These are phyloP conservation scores for Caerostris darwini DNA, from an alignment of 1,140 invertebrate species.

Conservation along the genomic window DNA sequence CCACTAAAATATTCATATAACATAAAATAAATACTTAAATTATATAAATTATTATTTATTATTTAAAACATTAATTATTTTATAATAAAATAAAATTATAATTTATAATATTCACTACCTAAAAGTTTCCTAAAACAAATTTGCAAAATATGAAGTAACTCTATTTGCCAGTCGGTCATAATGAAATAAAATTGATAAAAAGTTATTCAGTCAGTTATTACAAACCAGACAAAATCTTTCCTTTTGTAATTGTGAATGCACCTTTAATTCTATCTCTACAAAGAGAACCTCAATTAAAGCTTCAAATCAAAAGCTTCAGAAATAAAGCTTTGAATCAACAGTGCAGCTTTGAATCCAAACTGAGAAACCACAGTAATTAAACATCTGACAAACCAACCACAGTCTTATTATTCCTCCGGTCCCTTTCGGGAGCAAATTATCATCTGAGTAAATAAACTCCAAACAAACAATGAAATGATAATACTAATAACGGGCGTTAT, in stretches of 20 bases:
- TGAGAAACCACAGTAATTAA: background rate
- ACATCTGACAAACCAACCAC: slow-evolving; percentile 8
- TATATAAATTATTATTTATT: no score
- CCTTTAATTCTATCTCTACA: background rate
- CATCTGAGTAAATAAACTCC: slow-evolving; percentile 4
- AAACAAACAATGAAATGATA: slow-evolving; percentile 9
- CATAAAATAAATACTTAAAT: no score
- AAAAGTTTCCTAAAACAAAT: no score
- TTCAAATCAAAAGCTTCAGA: slow-evolving; percentile 19
- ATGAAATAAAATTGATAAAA: no score
- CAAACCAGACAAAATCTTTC: background rate
- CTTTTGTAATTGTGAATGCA: background rate
- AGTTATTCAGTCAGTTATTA: background rate
- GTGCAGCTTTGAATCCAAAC: background rate
- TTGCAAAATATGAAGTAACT: background rate
- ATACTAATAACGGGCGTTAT: slow-evolving; percentile 5
- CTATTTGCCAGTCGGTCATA: no score
- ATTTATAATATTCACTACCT: background rate
- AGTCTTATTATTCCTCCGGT: background rate
- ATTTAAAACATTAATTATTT: no score
- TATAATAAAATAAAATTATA: background rate
- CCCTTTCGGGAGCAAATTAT: background rate
- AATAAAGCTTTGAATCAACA: background rate
- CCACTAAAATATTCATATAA: no score
- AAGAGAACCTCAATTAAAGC: background rate